These are phyloP conservation scores for Tachyglossus aculeatus DNA, from an alignment of 2,797 vertebrate genomes.

Conservation along the genomic window DNA sequence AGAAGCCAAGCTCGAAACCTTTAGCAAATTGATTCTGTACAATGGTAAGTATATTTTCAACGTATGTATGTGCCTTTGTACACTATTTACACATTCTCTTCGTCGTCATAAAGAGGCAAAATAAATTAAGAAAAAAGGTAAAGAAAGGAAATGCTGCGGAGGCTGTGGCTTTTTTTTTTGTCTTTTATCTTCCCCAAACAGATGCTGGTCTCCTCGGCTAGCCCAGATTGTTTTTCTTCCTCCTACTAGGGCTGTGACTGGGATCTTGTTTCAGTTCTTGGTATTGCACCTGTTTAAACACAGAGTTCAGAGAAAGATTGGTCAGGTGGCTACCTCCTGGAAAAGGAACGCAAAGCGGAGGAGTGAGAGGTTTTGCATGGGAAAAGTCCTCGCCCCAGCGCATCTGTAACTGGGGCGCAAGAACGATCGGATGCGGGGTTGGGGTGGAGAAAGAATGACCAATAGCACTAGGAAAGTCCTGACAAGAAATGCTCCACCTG, in stretches of 20 bases:
- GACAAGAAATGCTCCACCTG: conserved; percentile 25
- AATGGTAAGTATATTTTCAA: conserved; percentile 68
- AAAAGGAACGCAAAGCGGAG: conserved; percentile 79
- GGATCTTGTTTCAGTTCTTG: conserved; percentile 95
- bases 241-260: conserved; percentile 94
- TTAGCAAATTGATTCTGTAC: conserved; percentile 60
- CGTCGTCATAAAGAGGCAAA: conserved; percentile 67
- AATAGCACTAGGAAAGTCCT: conserved; percentile 19
- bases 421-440: conserved; percentile 72
- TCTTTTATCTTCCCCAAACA: conserved; percentile 70
- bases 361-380: conserved; percentile 25
- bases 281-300: conserved; percentile 99
- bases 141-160: conserved; percentile 70
- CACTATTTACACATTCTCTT: conserved; percentile 77
- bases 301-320: conserved; percentile 70
- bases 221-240: conserved; percentile 95
- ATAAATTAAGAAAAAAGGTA: conserved; percentile 73
- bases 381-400: background rate
- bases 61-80: conserved; percentile 73
- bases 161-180: conserved; percentile 48
- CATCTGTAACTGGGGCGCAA: conserved; percentile 74
- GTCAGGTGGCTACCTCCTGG: conserved; percentile 75
- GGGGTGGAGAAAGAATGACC: conserved; percentile 56
- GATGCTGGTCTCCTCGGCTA: conserved; percentile 78
- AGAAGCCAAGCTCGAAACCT: conserved; percentile 51